Evolutionary conservation across 2,113 vertebrate species (phyloP).

Genomic region (Manacus vitellinus): DNA sequence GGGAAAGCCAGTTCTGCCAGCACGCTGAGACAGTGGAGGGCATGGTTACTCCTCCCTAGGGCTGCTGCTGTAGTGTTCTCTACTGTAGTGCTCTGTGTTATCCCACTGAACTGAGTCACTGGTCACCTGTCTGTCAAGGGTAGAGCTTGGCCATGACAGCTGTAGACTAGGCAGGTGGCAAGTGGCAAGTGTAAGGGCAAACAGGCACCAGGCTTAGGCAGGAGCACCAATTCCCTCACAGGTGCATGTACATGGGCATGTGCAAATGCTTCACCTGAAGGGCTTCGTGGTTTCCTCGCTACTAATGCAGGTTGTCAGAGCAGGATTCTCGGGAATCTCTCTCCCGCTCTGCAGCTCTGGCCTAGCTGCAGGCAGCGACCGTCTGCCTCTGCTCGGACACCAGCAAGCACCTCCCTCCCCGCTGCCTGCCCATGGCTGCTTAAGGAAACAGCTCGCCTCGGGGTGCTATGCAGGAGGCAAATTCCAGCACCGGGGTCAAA

Average conservation of each 20-base stretch:
- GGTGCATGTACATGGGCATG: accelerated
- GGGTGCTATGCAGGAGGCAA: neutral
- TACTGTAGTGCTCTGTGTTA: neutral
- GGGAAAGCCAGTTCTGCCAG: neutral
- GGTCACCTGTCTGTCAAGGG: accelerated
- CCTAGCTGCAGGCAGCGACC: neutral
- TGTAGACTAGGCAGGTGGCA: neutral
- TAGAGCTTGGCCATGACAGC: neutral
- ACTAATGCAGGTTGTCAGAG: neutral
- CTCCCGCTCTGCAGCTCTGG: neutral
- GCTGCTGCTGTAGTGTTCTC: neutral
- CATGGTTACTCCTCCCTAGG: neutral
- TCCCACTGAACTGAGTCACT: neutral
- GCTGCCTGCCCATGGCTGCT: neutral
- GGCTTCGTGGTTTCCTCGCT: accelerated
- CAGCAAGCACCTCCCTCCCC: neutral
- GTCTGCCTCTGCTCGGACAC: accelerated
- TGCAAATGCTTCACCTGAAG: neutral
- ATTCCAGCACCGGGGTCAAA: conserved; percentile 42
- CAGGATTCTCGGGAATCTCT: neutral
- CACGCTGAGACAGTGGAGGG: accelerated
- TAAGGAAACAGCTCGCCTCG: neutral
- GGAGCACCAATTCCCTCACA: neutral
- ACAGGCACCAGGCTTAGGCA: neutral
- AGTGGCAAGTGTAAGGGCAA: neutral